Percentiles rank a stretch among this genome's conserved stretches.
phyloP scores from a whole-genome alignment of 2,113 vertebrate genomes.

The Percopsis transmontana region DNA sequence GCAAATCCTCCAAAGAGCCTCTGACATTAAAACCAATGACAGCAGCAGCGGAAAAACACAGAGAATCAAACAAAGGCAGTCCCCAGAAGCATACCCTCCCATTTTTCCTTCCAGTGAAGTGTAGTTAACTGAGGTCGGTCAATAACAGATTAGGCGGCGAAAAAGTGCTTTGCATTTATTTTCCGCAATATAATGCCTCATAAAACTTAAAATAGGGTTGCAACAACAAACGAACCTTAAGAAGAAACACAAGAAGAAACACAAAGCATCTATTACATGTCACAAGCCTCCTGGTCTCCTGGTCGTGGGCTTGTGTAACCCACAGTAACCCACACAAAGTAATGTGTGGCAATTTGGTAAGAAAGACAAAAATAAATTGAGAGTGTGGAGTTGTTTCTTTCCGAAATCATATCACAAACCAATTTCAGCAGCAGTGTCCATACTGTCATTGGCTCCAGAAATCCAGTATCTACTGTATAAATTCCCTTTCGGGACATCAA shows the following conservation, averaged over 20 bases:
- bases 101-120: slow-evolving; percentile 2
- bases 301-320: not conserved
- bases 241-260: too few species aligned
- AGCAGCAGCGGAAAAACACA: slow-evolving; percentile 1
- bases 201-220: not conserved
- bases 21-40: slow-evolving; percentile 8
- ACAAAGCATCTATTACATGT: too few species aligned
- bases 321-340: slow-evolving; percentile 27
- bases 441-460: too few species aligned
- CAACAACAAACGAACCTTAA: not conserved
- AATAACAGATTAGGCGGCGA: not conserved
- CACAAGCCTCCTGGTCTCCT: too few species aligned
- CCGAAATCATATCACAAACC: too few species aligned
- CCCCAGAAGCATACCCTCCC: not conserved
- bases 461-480: too few species aligned
- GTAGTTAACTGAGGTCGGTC: not conserved
- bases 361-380: too few species aligned
- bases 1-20: slow-evolving; percentile 22
- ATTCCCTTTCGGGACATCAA: too few species aligned
- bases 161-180: slow-evolving; percentile 15
- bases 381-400: too few species aligned
- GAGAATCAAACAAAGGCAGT: not conserved
- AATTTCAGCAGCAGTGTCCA: too few species aligned
- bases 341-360: not conserved
- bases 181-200: not conserved